Conservation (phyloP, 2,888 invertebrate species). For the Cephus rjabovi region DNA sequence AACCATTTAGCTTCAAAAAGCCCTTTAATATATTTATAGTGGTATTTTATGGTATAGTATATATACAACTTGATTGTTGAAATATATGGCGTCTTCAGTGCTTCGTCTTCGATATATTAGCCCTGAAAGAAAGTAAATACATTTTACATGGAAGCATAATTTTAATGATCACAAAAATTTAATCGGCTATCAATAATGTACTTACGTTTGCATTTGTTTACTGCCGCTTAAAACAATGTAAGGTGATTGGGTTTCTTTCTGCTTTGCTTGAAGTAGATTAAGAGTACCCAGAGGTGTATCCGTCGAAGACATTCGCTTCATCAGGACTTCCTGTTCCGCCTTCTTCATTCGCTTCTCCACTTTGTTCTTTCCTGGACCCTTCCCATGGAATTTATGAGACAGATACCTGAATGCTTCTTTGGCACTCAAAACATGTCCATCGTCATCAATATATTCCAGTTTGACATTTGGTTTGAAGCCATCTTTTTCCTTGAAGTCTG, state of each 20-base stretch:
- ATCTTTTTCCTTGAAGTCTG: conserved; percentile 93
- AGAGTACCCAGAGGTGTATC: conserved; percentile 97
- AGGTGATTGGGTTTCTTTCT: conserved; percentile 92
- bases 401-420: conserved; percentile 98
- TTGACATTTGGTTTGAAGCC: conserved; percentile 93
- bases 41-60: background rate
- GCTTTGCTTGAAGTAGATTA: conserved; percentile 94
- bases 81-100: conserved; percentile 39
- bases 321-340: conserved; percentile 91
- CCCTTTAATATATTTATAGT: background rate
- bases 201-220: conserved; percentile 74
- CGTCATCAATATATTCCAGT: conserved; percentile 97
- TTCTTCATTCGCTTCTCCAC: conserved; percentile 96
- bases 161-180: conserved; percentile 3
- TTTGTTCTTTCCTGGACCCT: conserved; percentile 99
- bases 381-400: conserved; percentile 99
- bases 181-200: conserved; percentile 15
- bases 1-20: background rate
- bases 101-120: conserved; percentile 66
- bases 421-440: conserved; percentile 89
- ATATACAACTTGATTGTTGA: conserved; percentile 13
- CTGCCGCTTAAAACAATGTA: conserved; percentile 93
- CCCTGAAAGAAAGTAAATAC: conserved; percentile 44
- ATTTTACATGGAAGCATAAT: background rate
- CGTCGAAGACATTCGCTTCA: conserved; percentile 98